Evolutionary conservation across 1,140 invertebrate genomes (phyloP), one percentile per base, ranked within the genome.

Genomic region (Nilaparvata lugens): DNA sequence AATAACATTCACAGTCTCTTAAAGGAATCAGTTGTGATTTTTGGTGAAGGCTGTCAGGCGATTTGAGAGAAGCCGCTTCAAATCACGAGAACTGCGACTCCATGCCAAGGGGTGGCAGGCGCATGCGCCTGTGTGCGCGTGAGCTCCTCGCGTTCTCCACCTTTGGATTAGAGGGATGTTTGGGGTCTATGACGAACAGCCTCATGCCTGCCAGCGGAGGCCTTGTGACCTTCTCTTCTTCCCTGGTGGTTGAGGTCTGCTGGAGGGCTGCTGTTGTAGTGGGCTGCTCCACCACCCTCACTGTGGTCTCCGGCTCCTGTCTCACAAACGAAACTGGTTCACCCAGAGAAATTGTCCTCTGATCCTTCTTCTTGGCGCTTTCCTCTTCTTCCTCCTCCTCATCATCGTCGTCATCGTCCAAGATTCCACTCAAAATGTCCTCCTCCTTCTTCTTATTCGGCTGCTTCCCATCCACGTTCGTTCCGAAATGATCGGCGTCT

Each of bases 121-220:
- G 57, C 66, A 68, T 68, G 23, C 66, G 52, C 14, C 62, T 55
- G 38, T 68, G 66, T 14, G 38, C 52, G 16, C 66, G 53, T 0
- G 60, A 56, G 28, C 60, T 64, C 21, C 63, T 42, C 31, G 45
- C 45, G 16, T n/a, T n/a, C 43, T 48, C 25, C 38, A 23, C 43
- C 61, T 58, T 13, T 31, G 43, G n/a, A 56, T 59, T 38, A 60
- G 52, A 25, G 56, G 57, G 23, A 40, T 51, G n/a, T 31, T 52
- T 23, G 52, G 38, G 4, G 59, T 56, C 35, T 53, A 35, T 1
- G 25, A 48, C 24, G 45, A 19, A 48, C 21, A 48, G 21, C 11
- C 45, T 48, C 45, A 48, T 48, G 16, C 45, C 45, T 4, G 16
- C 45, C 21, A 19, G 16, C 18, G 45, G 45, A 48, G 45, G 45